Conservation (phyloP, 2,113 vertebrate species). For the Prolemur simus region DNA sequence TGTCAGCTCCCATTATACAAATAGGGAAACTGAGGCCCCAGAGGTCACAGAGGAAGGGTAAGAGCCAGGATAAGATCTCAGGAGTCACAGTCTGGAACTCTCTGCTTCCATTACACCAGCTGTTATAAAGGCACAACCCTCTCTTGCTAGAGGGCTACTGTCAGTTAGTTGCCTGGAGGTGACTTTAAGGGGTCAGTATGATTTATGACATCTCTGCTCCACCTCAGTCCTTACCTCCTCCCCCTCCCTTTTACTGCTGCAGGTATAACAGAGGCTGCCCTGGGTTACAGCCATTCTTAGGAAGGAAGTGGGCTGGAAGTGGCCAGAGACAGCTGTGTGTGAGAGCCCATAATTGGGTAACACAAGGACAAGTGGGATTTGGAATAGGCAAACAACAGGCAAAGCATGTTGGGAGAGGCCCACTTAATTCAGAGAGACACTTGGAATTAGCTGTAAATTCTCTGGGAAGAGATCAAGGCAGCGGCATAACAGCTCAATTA, state of each 20-base stretch:
- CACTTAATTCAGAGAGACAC: constrained; percentile 69
- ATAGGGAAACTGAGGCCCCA: neutral
- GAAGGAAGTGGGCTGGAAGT: constrained; percentile 55
- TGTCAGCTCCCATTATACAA: neutral
- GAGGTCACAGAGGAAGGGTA: neutral
- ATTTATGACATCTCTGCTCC: constrained; percentile 20
- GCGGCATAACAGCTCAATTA: constrained; percentile 74
- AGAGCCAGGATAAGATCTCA: neutral
- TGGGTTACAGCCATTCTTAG: neutral
- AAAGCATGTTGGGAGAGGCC: constrained; percentile 70
- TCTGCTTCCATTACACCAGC: constrained; percentile 19
- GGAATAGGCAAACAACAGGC: constrained; percentile 54
- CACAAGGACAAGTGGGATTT: constrained; percentile 64
- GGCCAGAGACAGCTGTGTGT: constrained; percentile 35
- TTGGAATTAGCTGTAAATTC: constrained; percentile 72
- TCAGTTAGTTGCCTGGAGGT: constrained; percentile 1
- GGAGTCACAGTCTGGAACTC: neutral
- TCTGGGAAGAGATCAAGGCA: constrained; percentile 73
- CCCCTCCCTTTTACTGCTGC: neutral
- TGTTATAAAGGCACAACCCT: neutral
- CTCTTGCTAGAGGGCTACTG: neutral
- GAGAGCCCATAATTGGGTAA: constrained; percentile 57
- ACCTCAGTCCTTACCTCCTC: neutral
- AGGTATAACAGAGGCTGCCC: neutral
- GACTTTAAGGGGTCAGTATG: constrained; percentile 42